These are phyloP conservation scores for Cyrtodaria siliqua DNA, from an alignment of 2,888 invertebrate species.

Conservation along the genomic window DNA sequence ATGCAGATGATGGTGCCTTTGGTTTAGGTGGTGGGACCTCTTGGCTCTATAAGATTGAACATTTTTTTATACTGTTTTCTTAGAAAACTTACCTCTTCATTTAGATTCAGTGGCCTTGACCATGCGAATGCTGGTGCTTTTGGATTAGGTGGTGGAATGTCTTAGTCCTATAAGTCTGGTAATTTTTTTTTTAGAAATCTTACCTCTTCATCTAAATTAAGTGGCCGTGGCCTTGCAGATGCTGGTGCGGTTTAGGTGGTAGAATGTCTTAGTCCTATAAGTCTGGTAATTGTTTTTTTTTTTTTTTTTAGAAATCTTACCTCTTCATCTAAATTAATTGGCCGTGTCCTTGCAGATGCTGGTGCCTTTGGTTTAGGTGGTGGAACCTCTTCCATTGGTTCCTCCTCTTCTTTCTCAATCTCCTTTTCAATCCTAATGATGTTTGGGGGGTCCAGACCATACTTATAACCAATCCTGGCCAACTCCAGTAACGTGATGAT, in stretches of 20 bases:
- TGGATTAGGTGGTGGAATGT: conserved; percentile 44
- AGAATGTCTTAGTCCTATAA: too few relatives aligned
- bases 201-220: conserved; percentile 72
- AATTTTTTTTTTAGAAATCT: too few relatives aligned
- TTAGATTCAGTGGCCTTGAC: conserved; percentile 60
- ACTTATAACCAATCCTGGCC: conserved; percentile 91
- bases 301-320: too few relatives aligned
- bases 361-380: conserved; percentile 44
- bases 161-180: too few relatives aligned
- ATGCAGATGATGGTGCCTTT: conserved; percentile 34
- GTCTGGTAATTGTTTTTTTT: too few relatives aligned
- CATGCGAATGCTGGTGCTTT: conserved; percentile 40
- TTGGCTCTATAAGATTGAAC: too few relatives aligned
- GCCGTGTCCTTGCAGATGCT: conserved; percentile 46
- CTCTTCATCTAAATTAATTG: conserved; percentile 70
- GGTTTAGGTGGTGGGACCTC: conserved; percentile 45
- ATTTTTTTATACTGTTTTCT: too few relatives aligned
- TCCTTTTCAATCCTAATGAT: conserved; percentile 94
- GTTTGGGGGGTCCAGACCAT: conserved; percentile 93
- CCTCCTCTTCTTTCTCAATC: conserved; percentile 91
- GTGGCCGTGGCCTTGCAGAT: conserved; percentile 52
- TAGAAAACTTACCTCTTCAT: conserved; percentile 70
- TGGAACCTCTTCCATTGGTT: conserved; percentile 24
- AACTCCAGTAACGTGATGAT: conserved; percentile 94
- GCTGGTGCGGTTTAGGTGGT: conserved; percentile 41